phyloP scores from a whole-genome alignment of 2,797 vertebrate genomes.

The Danio tinwini region DNA sequence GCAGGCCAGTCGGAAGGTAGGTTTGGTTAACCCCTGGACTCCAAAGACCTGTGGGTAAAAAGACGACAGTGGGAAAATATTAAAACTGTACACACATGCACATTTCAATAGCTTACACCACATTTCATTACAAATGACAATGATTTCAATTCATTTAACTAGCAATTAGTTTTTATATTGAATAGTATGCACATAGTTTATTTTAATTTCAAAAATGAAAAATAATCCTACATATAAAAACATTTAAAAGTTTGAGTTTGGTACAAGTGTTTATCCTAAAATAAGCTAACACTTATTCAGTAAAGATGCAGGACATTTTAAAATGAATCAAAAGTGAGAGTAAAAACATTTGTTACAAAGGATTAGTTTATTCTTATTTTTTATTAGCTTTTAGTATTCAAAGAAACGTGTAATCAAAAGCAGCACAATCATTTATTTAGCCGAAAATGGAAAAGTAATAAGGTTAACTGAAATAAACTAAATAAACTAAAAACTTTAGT shows the following conservation, averaged over 20 bases:
- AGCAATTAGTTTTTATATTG: no score
- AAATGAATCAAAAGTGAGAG: background rate
- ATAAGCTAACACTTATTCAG: background rate
- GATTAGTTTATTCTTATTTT: background rate
- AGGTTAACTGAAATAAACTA: no score
- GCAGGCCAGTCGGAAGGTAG: slow-evolving; percentile 53
- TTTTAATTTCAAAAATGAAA: no score
- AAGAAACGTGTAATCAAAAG: background rate
- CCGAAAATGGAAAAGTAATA: no score
- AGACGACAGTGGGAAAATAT: background rate
- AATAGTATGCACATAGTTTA: no score
- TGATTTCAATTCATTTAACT: no score
- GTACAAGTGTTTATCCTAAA: no score
- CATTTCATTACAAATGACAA: background rate
- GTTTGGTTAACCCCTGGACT: slow-evolving; percentile 83
- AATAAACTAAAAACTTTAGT: no score
- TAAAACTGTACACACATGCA: background rate
- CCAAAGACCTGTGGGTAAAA: slow-evolving; percentile 81
- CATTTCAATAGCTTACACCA: background rate
- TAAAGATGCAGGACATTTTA: background rate
- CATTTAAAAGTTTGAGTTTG: no score
- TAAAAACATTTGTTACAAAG: background rate
- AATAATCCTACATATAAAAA: no score
- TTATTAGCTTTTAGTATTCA: background rate
- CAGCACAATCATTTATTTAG: background rate